phyloP scores from a whole-genome alignment of 2,113 vertebrate genomes.

The Globicephala melas region DNA sequence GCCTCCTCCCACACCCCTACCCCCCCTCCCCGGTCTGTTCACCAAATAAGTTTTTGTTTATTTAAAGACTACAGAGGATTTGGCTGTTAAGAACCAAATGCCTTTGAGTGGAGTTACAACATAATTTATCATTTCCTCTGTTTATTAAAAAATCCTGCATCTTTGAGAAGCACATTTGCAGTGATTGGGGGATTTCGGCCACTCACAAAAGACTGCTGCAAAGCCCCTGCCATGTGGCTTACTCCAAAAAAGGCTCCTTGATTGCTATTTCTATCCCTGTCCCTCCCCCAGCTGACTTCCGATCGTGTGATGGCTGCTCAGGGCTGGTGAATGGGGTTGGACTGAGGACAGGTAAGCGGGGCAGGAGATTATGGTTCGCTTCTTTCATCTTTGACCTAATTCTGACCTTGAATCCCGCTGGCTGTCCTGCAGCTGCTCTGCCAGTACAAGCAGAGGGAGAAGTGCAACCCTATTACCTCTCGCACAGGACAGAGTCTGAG shows the following conservation, averaged over 20 bases:
- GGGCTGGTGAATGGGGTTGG: background rate
- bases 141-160: conserved; percentile 78
- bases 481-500: background rate
- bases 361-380: background rate
- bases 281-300: background rate
- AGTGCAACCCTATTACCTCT: background rate
- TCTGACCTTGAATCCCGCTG: background rate
- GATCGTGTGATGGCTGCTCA: accelerated
- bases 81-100: conserved; percentile 81
- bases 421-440: background rate
- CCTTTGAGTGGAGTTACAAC: conserved; percentile 81
- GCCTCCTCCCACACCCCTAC: too few relatives aligned
- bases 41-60: conserved; percentile 93
- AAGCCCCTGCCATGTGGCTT: conserved; percentile 14
- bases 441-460: background rate
- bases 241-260: background rate
- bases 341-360: background rate
- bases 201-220: background rate
- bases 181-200: conserved; percentile 47
- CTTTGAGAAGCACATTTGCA: conserved; percentile 66
- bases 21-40: conserved; percentile 75
- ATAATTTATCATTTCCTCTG: conserved; percentile 86
- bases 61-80: conserved; percentile 89
- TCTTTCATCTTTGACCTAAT: background rate
- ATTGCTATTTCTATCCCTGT: background rate